phyloP scores from a whole-genome alignment of 2,888 invertebrate species.

The Drosophila multiciliata region DNA sequence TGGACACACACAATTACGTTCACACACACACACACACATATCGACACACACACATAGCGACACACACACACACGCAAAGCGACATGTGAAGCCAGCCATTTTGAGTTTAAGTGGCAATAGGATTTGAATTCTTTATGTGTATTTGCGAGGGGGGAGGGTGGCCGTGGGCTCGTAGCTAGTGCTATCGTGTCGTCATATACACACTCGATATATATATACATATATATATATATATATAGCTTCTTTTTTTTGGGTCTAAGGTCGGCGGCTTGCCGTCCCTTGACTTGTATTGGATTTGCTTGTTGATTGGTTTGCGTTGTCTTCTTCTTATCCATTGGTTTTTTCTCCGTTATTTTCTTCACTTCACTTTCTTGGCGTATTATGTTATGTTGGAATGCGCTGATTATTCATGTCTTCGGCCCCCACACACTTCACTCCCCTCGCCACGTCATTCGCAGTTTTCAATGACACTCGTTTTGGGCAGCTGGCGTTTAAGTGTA shows the following conservation, averaged over 20 bases:
- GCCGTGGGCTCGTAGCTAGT: slow-evolving; percentile 55
- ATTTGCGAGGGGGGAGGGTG: slow-evolving; percentile 6
- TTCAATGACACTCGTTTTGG: slow-evolving; percentile 53
- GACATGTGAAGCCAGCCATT: slow-evolving; percentile 73
- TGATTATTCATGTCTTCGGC: slow-evolving; percentile 54
- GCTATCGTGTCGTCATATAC: slow-evolving; percentile 15
- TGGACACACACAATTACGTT: not conserved
- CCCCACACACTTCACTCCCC: not conserved
- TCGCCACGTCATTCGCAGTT: slow-evolving; percentile 27
- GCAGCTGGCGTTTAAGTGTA: slow-evolving; percentile 56
- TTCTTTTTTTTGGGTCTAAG: not conserved
- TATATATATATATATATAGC: too few relatives aligned
- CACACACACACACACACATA: slow-evolving; percentile 12
- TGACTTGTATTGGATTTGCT: slow-evolving; percentile 73
- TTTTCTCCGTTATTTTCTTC: slow-evolving; percentile 3
- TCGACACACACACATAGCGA: slow-evolving; percentile 27
- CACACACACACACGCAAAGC: slow-evolving; percentile 24
- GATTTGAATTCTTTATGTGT: slow-evolving; percentile 76
- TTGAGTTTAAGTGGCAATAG: slow-evolving; percentile 78
- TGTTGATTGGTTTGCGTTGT: slow-evolving; percentile 72
- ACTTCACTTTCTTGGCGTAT: slow-evolving; percentile 5
- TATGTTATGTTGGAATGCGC: slow-evolving; percentile 16
- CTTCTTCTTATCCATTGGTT: slow-evolving; percentile 2
- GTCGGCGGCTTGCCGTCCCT: slow-evolving; percentile 41
- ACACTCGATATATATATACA: not conserved